Conservation (phyloP, 2,888 invertebrate species). For the Mystacides longicornis region DNA sequence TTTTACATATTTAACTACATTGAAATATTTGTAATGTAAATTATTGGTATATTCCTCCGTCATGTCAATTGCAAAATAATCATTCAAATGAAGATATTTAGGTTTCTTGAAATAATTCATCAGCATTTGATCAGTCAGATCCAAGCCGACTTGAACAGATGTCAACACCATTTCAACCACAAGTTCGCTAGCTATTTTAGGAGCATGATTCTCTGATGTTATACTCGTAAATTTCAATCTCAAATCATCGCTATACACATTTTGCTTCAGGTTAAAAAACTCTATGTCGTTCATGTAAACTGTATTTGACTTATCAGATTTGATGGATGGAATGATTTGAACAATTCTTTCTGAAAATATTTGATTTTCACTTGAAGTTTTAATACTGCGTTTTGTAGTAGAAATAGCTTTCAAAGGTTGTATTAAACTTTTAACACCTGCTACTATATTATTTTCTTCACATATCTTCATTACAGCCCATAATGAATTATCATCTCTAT, state of each 20-base stretch:
- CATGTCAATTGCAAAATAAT: conserved; percentile 57
- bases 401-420: background rate
- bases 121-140: conserved; percentile 52
- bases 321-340: conserved; percentile 19
- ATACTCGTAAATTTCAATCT: conserved; percentile 17
- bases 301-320: background rate
- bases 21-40: conserved; percentile 41
- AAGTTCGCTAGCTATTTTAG: conserved; percentile 17
- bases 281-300: conserved; percentile 17
- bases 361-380: background rate
- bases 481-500: conserved; percentile 40
- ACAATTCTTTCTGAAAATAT: conserved; percentile 19
- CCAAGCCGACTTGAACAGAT: conserved; percentile 25
- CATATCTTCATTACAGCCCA: conserved; percentile 35
- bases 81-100: conserved; percentile 54
- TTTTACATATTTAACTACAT: conserved; percentile 36
- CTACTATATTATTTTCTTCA: background rate
- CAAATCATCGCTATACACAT: conserved; percentile 3
- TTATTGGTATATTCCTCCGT: conserved; percentile 42
- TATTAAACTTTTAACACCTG: background rate
- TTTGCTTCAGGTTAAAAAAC: conserved; percentile 16
- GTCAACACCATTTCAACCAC: conserved; percentile 19
- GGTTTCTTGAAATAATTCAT: conserved; percentile 62
- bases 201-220: conserved; percentile 12
- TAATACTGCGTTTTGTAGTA: background rate